Conservation (phyloP, 1,140 invertebrate species). For the Scaptomyza graminum region DNA sequence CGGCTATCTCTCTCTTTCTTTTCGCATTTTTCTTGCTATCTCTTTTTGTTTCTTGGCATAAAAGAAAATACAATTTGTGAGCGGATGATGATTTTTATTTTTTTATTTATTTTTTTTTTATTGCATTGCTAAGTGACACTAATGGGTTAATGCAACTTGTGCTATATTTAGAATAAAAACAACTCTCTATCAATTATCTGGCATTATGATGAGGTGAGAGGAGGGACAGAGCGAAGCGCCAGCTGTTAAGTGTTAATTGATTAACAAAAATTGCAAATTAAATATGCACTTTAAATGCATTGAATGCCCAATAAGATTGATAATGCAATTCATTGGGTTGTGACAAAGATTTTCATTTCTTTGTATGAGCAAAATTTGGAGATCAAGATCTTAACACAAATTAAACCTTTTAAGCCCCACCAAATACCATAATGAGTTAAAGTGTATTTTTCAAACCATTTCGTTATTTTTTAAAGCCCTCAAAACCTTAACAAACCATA, state of each 20-base stretch:
- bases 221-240: background rate
- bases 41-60: background rate
- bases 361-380: too few relatives aligned
- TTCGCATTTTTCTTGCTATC: too few relatives aligned
- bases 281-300: background rate
- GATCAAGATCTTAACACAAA: too few relatives aligned
- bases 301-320: too few relatives aligned
- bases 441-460: too few relatives aligned
- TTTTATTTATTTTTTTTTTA: background rate
- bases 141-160: constrained; percentile 60
- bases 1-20: constrained; percentile 6
- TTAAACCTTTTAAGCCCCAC: too few relatives aligned
- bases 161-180: constrained; percentile 60
- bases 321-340: too few relatives aligned
- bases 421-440: too few relatives aligned
- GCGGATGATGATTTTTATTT: constrained; percentile 15
- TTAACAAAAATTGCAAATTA: background rate
- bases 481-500: background rate
- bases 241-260: background rate
- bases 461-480: too few relatives aligned
- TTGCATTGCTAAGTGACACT: constrained; percentile 58
- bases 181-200: constrained; percentile 8
- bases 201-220: background rate
- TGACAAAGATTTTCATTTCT: too few relatives aligned
- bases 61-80: constrained; percentile 11